phyloP scores from a whole-genome alignment of 2,888 invertebrate genomes.

The Embidobia sp. region DNA sequence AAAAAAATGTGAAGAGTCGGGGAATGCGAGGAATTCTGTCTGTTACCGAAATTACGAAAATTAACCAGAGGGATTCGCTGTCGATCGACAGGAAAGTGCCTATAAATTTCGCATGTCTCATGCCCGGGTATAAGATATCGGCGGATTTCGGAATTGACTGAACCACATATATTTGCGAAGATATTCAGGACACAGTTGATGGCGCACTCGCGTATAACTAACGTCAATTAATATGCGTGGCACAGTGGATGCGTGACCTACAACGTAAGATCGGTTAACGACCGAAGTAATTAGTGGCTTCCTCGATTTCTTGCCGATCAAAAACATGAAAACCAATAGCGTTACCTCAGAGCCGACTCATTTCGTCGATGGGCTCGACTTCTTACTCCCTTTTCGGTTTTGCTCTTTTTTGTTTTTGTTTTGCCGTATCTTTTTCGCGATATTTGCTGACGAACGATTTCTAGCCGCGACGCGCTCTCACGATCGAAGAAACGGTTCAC shows the following conservation, averaged over 20 bases:
- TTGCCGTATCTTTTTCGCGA: slow-evolving; percentile 35
- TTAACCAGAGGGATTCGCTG: slow-evolving; percentile 50
- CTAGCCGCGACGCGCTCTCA: slow-evolving; percentile 46
- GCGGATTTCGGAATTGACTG: slow-evolving; percentile 59
- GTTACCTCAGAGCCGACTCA: slow-evolving; percentile 23
- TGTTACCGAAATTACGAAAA: slow-evolving; percentile 61
- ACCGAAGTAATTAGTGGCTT: slow-evolving; percentile 63
- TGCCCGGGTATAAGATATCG: slow-evolving; percentile 54
- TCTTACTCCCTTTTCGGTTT: neutral
- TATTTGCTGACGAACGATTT: slow-evolving; percentile 32
- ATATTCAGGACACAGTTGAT: slow-evolving; percentile 59
- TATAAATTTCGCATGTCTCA: slow-evolving; percentile 61
- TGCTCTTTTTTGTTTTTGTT: slow-evolving; percentile 17
- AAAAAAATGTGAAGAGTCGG: slow-evolving; percentile 24
- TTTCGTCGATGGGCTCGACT: too few relatives aligned
- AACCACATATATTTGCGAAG: slow-evolving; percentile 62
- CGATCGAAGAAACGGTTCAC: slow-evolving; percentile 43
- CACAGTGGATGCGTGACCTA: slow-evolving; percentile 61
- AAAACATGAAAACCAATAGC: slow-evolving; percentile 54
- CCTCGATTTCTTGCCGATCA: slow-evolving; percentile 50
- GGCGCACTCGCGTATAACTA: slow-evolving; percentile 54
- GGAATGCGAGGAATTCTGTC: slow-evolving; percentile 56
- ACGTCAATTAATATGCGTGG: slow-evolving; percentile 65
- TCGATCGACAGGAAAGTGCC: slow-evolving; percentile 61
- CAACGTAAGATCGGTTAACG: slow-evolving; percentile 61